A percentile compares a stretch with the other conserved stretches of the same genome.
Evolutionary conservation across 2,888 invertebrate species (phyloP).

Genomic region (Pollenia labialis): DNA sequence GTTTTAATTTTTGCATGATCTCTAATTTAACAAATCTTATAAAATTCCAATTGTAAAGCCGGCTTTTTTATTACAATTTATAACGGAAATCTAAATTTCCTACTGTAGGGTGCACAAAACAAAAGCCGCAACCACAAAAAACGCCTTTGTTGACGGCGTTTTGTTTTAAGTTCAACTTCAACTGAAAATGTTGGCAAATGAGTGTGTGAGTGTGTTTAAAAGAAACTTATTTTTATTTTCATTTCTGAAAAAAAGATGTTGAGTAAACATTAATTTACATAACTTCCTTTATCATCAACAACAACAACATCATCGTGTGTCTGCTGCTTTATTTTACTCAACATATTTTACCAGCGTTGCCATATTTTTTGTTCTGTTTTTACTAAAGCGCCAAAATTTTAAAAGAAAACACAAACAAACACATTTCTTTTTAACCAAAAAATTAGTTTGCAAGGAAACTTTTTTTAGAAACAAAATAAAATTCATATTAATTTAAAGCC

Average conservation of each 20-base stretch:
- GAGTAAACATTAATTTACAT: slow-evolving; percentile 84
- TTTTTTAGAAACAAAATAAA: no score
- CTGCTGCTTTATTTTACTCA: slow-evolving; percentile 3
- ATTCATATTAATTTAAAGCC: no score
- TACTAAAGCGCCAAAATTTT: no score
- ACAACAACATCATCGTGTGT: slow-evolving; percentile 24
- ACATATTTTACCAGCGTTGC: slow-evolving; percentile 17
- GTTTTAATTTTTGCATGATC: no score
- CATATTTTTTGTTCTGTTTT: no score
- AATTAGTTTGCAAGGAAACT: no score
- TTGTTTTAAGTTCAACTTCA: slow-evolving; percentile 36
- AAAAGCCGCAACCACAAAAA: slow-evolving; percentile 66
- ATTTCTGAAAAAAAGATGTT: slow-evolving; percentile 80
- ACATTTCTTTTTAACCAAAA: no score
- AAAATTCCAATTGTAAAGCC: no score
- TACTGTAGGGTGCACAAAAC: slow-evolving; percentile 29
- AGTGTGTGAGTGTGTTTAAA: slow-evolving; percentile 34
- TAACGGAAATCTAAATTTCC: no score
- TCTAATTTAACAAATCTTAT: no score
- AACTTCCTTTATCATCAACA: slow-evolving; percentile 78
- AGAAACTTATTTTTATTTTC: slow-evolving; percentile 68
- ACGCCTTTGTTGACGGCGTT: slow-evolving; percentile 61
- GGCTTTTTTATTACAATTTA: no score
- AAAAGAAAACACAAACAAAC: no score
- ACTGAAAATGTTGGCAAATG: slow-evolving; percentile 7